Evolutionary conservation across 2,888 invertebrate genomes (phyloP).

Genomic region (Halocaridina rubra): DNA sequence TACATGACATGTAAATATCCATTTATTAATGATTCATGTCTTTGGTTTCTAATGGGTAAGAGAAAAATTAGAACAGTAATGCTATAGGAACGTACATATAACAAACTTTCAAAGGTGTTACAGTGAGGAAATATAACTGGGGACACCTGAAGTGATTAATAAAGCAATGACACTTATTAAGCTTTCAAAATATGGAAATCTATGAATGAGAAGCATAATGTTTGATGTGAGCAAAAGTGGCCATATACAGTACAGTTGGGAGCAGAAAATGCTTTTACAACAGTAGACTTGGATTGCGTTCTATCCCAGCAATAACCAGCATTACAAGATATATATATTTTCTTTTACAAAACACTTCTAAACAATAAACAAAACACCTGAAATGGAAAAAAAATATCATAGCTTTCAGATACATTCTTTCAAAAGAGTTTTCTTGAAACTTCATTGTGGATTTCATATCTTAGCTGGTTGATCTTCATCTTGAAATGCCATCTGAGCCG

Average conservation of each 20-base stretch:
- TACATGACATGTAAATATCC: constrained; percentile 53
- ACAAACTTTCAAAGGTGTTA: constrained; percentile 50
- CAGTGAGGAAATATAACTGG: constrained; percentile 50
- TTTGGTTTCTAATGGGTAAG: constrained; percentile 55
- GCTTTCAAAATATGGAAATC: constrained; percentile 44
- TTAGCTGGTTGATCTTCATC: no score
- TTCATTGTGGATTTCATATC: no score
- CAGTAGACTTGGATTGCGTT: constrained; percentile 10
- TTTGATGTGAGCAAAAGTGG: constrained; percentile 52
- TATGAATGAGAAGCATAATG: constrained; percentile 51
- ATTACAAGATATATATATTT: not conserved
- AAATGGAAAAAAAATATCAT: no score
- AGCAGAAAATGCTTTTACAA: constrained; percentile 9
- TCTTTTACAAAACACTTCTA: not conserved
- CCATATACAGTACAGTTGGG: constrained; percentile 36
- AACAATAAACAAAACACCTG: no score
- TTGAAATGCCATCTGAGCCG: constrained; percentile 9
- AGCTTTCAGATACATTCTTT: no score
- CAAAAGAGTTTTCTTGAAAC: no score
- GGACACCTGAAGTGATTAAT: constrained; percentile 50
- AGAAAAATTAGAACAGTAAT: constrained; percentile 53
- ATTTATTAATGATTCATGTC: constrained; percentile 57
- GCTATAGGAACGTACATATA: constrained; percentile 56
- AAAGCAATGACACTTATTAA: constrained; percentile 54
- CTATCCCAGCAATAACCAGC: not conserved